A percentile compares a stretch with the other conserved stretches of the same genome.
Conservation (phyloP, 2,113 vertebrate genomes). For the Odontesthes bonariensis region DNA sequence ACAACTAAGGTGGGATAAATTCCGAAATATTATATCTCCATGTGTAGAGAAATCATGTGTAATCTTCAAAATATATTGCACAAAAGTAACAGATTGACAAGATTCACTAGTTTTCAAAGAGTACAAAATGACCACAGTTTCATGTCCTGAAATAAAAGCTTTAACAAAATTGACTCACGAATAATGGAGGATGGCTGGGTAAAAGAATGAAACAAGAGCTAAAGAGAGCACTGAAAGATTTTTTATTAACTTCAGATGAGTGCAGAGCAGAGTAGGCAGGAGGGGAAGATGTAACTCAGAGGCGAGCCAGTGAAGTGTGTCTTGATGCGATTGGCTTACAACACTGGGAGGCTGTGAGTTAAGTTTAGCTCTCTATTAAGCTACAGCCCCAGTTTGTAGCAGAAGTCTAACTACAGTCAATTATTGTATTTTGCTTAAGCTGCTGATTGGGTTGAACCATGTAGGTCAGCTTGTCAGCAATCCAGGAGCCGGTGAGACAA, state of each 20-base stretch:
- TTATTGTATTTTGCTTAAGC: conserved; percentile 39
- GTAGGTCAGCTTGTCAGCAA: not conserved
- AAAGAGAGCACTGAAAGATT: conserved; percentile 27
- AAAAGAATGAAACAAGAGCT: conserved; percentile 23
- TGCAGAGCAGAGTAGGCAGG: conserved; percentile 36
- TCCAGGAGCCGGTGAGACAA: not conserved
- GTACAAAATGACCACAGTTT: conserved; percentile 10
- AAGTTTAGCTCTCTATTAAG: conserved; percentile 50
- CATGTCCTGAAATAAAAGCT: conserved; percentile 7
- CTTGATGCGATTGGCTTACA: conserved; percentile 48
- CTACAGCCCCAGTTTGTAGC: conserved; percentile 18
- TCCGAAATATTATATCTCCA: not conserved
- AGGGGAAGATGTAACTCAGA: conserved; percentile 54
- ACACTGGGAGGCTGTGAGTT: conserved; percentile 36
- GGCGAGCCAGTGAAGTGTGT: conserved; percentile 50
- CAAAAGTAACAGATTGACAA: not conserved
- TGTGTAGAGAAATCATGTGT: not conserved
- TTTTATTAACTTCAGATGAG: conserved; percentile 50
- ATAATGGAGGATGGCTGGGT: conserved; percentile 18
- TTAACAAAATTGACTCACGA: conserved; percentile 22
- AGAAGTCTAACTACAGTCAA: conserved; percentile 2
- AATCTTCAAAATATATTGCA: not conserved
- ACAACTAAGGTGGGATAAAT: conserved; percentile 91
- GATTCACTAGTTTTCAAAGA: conserved; percentile 1
- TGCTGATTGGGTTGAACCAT: conserved; percentile 23